Conservation (phyloP, 1,140 invertebrate genomes). For the Phocides pigmalion region DNA sequence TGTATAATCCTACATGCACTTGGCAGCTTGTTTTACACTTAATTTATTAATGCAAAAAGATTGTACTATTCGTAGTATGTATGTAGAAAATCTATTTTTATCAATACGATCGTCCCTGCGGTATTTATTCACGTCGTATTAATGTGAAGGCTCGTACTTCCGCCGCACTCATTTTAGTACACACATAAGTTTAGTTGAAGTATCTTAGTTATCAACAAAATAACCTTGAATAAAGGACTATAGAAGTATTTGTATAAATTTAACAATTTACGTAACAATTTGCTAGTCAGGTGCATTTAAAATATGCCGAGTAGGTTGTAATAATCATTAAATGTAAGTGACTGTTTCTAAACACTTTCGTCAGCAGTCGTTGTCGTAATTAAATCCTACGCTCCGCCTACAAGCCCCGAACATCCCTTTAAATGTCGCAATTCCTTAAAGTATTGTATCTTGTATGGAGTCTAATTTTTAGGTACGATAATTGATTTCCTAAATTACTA, state of each 20-base stretch:
- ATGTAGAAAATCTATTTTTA: background rate
- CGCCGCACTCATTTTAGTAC: background rate
- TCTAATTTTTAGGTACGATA: slow-evolving; percentile 4
- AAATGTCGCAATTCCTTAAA: slow-evolving; percentile 28
- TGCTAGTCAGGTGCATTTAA: background rate
- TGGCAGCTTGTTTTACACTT: too few species aligned
- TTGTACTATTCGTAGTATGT: too few species aligned
- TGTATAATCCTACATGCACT: too few species aligned
- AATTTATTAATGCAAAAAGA: too few species aligned
- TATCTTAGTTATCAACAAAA: background rate
- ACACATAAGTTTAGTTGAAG: background rate
- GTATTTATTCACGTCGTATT: background rate
- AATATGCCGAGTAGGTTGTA: slow-evolving; percentile 19
- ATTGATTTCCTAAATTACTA: background rate
- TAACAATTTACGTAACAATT: background rate
- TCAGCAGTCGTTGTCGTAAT: slow-evolving; percentile 19
- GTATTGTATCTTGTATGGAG: slow-evolving; percentile 16
- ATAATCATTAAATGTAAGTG: slow-evolving; percentile 21
- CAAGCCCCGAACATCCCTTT: slow-evolving; percentile 20
- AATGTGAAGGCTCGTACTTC: background rate
- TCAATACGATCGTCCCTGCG: background rate
- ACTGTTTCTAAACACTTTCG: slow-evolving; percentile 29
- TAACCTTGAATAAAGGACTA: background rate
- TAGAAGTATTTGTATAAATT: background rate
- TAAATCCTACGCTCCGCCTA: slow-evolving; percentile 26